Evolutionary conservation across 2,113 vertebrate genomes (phyloP).

Genomic region (Melanostigma gelatinosum): DNA sequence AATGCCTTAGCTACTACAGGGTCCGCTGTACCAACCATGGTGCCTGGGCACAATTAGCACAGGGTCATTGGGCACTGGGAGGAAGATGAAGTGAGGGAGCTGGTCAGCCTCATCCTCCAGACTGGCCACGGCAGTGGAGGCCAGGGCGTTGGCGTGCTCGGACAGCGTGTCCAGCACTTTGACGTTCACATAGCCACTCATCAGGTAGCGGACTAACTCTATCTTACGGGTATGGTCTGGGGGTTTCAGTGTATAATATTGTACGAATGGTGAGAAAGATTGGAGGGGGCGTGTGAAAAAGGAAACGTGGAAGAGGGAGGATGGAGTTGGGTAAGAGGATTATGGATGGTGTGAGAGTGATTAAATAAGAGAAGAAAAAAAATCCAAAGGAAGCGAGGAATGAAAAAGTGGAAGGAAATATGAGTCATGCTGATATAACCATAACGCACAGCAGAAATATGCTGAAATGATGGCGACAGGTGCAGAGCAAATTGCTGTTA

Average conservation of each 20-base stretch:
- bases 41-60: slow-evolving; percentile 86
- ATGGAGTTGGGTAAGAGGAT: slow-evolving; percentile 55
- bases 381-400: slow-evolving; percentile 71
- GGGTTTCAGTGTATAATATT: slow-evolving; percentile 15
- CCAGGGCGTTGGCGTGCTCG: slow-evolving; percentile 90
- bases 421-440: slow-evolving; percentile 75
- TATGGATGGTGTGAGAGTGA: slow-evolving; percentile 28
- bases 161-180: slow-evolving; percentile 90
- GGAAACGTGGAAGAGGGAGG: slow-evolving; percentile 48
- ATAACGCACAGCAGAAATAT: slow-evolving; percentile 6
- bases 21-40: slow-evolving; percentile 89
- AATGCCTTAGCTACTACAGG: slow-evolving; percentile 36
- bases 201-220: slow-evolving; percentile 90
- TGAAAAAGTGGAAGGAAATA: slow-evolving; percentile 64
- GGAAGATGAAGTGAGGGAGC: slow-evolving; percentile 89
- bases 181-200: slow-evolving; percentile 91
- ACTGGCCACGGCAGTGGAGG: slow-evolving; percentile 88
- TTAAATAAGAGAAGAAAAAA: slow-evolving; percentile 38
- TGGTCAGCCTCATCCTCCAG: slow-evolving; percentile 90
- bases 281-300: not conserved
- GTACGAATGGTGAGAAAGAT: slow-evolving; percentile 27
- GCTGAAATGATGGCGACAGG: slow-evolving; percentile 28
- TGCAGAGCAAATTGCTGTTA: not conserved
- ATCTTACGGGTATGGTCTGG: slow-evolving; percentile 94
- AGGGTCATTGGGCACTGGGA: slow-evolving; percentile 86